Conservation (phyloP, 2,113 vertebrate species). For the rat (Rattus norvegicus) region DNA sequence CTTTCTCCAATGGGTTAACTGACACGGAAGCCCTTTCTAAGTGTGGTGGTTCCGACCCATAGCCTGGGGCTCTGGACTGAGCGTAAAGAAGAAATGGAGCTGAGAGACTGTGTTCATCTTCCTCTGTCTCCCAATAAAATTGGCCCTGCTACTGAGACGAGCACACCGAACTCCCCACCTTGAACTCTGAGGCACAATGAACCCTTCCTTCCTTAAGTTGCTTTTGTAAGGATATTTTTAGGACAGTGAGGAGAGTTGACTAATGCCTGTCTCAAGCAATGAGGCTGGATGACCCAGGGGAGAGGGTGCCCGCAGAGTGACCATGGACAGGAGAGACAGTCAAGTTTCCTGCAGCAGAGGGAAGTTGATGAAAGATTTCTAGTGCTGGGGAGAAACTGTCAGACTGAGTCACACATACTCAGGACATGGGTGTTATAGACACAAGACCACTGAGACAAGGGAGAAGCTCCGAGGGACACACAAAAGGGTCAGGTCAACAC, state of each 20-base stretch:
- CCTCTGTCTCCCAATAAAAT: not conserved
- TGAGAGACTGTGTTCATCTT: not conserved
- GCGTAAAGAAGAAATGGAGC: not conserved
- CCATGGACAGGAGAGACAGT: not conserved
- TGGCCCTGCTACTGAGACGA: not conserved
- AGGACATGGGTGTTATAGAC: not conserved
- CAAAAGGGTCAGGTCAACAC: not conserved
- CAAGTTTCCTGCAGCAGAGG: not conserved
- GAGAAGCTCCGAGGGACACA: not conserved
- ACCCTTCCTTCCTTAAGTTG: not conserved
- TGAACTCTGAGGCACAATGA: not conserved
- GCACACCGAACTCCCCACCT: not conserved
- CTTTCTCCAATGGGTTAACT: too few species aligned
- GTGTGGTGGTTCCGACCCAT: not conserved
- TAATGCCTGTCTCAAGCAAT: not conserved
- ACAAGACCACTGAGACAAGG: not conserved
- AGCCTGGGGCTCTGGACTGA: not conserved
- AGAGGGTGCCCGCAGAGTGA: not conserved
- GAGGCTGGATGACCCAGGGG: not conserved
- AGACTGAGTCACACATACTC: too few species aligned
- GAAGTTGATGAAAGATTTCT: not conserved
- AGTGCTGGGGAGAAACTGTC: not conserved
- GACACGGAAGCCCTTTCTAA: too few species aligned
- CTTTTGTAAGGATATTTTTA: not conserved
- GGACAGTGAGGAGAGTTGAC: not conserved